Percentiles rank a stretch among this genome's conserved stretches.
Evolutionary conservation across 2,888 invertebrate genomes (phyloP).

Genomic region (Ophioninae sp.): DNA sequence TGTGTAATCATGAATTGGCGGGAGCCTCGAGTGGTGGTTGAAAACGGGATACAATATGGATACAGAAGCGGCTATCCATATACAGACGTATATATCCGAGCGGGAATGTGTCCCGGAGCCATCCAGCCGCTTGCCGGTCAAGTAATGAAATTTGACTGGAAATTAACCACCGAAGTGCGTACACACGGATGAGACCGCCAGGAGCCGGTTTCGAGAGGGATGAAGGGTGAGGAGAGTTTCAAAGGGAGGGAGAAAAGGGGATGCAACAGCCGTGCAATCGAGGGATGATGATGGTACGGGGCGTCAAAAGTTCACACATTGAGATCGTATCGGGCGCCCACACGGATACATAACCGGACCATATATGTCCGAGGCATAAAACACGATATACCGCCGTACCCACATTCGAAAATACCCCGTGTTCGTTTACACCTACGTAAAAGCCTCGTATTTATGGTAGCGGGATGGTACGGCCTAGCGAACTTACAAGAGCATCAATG

Average conservation of each 20-base stretch:
- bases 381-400: slow-evolving; percentile 36
- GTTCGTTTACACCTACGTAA: slow-evolving; percentile 8
- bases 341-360: slow-evolving; percentile 8
- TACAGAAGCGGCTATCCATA: slow-evolving; percentile 9
- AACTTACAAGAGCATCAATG: neutral
- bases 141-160: slow-evolving; percentile 80
- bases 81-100: slow-evolving; percentile 38
- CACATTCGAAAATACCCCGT: slow-evolving; percentile 10
- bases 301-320: slow-evolving; percentile 57
- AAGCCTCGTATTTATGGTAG: slow-evolving; percentile 35
- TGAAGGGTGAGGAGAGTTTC: slow-evolving; percentile 22
- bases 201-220: slow-evolving; percentile 4
- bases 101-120: slow-evolving; percentile 66
- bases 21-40: slow-evolving; percentile 39
- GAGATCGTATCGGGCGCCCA: slow-evolving; percentile 40
- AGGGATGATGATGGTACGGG: slow-evolving; percentile 28
- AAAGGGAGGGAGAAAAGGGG: neutral
- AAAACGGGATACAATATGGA: slow-evolving; percentile 14
- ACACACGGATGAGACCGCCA: slow-evolving; percentile 43
- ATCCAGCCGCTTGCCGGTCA: slow-evolving; percentile 74
- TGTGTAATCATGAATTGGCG: slow-evolving; percentile 55
- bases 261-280: neutral
- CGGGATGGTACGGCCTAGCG: neutral
- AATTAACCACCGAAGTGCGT: slow-evolving; percentile 77
- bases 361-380: slow-evolving; percentile 33